Evolutionary conservation across 2,113 vertebrate genomes (phyloP).

Genomic region (Esox niger): DNA sequence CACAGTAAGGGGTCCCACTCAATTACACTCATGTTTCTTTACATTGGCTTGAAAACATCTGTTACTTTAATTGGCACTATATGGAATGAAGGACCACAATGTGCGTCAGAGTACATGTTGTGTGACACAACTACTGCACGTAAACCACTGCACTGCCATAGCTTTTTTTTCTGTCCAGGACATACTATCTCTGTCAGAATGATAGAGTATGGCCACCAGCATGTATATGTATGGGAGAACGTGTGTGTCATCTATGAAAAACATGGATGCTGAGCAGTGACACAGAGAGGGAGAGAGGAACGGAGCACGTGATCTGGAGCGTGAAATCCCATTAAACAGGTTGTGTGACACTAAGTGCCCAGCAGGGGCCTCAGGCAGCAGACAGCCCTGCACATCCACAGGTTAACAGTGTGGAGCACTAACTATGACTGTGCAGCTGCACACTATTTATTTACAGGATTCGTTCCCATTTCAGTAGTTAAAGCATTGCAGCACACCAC

Average conservation of each 20-base stretch:
- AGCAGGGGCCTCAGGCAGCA: slow-evolving; percentile 27
- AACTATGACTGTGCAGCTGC: slow-evolving; percentile 19
- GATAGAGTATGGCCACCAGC: not conserved
- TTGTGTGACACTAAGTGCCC: slow-evolving; percentile 53
- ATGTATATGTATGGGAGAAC: not conserved
- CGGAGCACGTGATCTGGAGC: slow-evolving; percentile 52
- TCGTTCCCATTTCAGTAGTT: slow-evolving; percentile 13
- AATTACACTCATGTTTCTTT: not conserved
- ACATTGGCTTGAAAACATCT: not conserved
- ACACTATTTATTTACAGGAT: slow-evolving; percentile 13
- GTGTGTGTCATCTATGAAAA: slow-evolving; percentile 14
- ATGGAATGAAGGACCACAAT: not conserved
- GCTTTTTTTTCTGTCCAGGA: not conserved
- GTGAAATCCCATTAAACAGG: slow-evolving; percentile 62
- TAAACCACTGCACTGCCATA: not conserved
- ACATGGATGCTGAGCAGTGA: slow-evolving; percentile 31
- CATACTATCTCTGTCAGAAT: not conserved
- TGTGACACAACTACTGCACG: too few species aligned
- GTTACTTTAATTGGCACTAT: not conserved
- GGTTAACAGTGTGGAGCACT: slow-evolving; percentile 53
- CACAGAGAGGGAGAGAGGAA: slow-evolving; percentile 20
- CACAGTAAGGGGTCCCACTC: not conserved
- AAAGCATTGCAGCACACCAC: slow-evolving; percentile 10
- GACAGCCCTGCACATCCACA: slow-evolving; percentile 41
- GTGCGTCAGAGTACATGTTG: not conserved